Conservation (phyloP, 2,888 invertebrate species). For the Hipparchia sbordonii region DNA sequence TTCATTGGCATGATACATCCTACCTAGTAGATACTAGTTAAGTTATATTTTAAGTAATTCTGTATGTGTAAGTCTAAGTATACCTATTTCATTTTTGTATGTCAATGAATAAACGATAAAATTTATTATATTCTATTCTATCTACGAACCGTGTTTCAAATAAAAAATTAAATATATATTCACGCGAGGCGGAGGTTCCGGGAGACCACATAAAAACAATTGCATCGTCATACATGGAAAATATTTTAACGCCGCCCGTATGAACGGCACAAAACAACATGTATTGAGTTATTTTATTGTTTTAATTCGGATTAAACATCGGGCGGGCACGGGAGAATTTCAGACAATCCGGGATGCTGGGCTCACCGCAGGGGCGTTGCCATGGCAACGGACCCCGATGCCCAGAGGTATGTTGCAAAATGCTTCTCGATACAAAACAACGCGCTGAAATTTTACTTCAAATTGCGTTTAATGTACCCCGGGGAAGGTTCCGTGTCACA, state of each 20-base stretch:
- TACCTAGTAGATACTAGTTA: too few species aligned
- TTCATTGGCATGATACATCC: too few species aligned
- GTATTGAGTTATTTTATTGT: conserved; percentile 69
- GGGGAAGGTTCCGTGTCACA: conserved; percentile 31
- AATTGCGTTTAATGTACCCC: conserved; percentile 34
- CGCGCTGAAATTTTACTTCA: conserved; percentile 35
- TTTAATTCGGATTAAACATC: conserved; percentile 73
- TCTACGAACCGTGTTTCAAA: conserved; percentile 14
- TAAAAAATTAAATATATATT: conserved; percentile 38
- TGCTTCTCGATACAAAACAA: conserved; percentile 54
- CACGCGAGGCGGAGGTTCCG: conserved; percentile 18
- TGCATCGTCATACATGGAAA: conserved; percentile 46
- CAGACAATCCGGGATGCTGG: conserved; percentile 67
- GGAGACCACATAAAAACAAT: conserved; percentile 31
- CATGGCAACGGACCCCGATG: conserved; percentile 74
- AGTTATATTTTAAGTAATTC: too few species aligned
- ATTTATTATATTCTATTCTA: too few species aligned
- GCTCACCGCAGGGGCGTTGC: conserved; percentile 72
- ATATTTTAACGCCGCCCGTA: conserved; percentile 54
- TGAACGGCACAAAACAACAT: conserved; percentile 48
- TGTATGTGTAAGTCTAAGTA: too few species aligned
- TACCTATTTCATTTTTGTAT: too few species aligned
- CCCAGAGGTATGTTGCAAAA: conserved; percentile 43
- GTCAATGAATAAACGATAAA: too few species aligned
- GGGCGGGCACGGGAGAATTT: conserved; percentile 63